Evolutionary conservation across 2,797 vertebrate genomes (phyloP).

Genomic region (Fundulus diaphanus): DNA sequence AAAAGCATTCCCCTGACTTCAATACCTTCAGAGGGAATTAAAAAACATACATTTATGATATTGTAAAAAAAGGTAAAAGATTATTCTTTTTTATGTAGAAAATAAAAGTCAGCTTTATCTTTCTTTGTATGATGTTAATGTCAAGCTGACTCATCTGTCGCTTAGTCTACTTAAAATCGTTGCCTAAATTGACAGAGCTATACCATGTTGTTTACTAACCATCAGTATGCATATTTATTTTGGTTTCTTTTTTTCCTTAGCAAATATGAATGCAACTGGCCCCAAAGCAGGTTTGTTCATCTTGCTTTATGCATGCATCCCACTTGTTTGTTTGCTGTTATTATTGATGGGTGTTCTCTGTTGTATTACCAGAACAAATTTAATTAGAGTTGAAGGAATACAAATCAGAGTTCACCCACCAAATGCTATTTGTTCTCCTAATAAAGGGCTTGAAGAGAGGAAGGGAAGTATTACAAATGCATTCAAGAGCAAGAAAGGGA

Average conservation of each 20-base stretch:
- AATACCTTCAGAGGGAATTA: background rate
- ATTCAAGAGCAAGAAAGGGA: constrained; percentile 53
- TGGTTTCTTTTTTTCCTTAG: constrained; percentile 25
- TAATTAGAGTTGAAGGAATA: constrained; percentile 76
- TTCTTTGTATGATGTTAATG: background rate
- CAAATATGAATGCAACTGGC: constrained; percentile 60
- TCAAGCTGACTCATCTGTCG: background rate
- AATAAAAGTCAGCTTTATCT: background rate
- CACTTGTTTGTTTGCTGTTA: constrained; percentile 69
- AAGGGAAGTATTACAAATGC: constrained; percentile 64
- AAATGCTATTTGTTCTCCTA: constrained; percentile 67
- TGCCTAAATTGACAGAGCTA: background rate
- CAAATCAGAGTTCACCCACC: constrained; percentile 69
- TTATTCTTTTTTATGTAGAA: background rate
- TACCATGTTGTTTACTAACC: constrained; percentile 42
- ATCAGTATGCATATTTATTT: constrained; percentile 23
- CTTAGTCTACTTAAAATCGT: background rate
- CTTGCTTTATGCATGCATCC: constrained; percentile 53
- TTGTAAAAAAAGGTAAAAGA: background rate
- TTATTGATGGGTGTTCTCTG: constrained; percentile 73
- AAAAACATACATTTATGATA: background rate
- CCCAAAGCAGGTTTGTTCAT: constrained; percentile 60
- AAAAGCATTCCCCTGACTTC: background rate
- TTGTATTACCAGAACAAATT: constrained; percentile 75
- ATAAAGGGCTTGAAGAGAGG: constrained; percentile 59